Conservation (phyloP, 2,113 vertebrate genomes). For the Galemys pyrenaicus region DNA sequence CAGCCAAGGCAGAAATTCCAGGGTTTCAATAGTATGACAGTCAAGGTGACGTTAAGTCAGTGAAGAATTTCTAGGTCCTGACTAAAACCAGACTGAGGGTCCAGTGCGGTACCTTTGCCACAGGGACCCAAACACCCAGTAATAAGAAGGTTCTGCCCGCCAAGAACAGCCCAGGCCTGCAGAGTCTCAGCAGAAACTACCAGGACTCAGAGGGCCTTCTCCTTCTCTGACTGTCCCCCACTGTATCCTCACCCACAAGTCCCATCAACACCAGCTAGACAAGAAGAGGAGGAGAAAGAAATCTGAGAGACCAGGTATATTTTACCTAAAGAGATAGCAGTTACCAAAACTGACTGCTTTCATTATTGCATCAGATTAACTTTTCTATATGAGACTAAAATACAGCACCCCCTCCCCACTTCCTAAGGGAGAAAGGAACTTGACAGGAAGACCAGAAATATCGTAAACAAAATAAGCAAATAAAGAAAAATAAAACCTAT, state of each 20-base stretch:
- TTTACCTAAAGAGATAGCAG: not conserved
- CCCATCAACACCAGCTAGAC: not conserved
- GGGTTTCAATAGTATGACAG: not conserved
- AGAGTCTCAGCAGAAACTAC: not conserved
- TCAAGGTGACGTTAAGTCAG: not conserved
- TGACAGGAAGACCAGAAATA: not conserved
- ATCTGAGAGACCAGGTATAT: not conserved
- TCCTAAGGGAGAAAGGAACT: not conserved
- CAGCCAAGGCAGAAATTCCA: not conserved
- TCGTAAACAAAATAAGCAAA: not conserved
- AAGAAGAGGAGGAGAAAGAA: not conserved
- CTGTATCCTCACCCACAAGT: not conserved
- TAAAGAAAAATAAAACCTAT: not conserved
- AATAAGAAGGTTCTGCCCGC: not conserved
- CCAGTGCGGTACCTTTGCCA: not conserved
- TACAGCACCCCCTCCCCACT: not conserved
- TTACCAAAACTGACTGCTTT: not conserved
- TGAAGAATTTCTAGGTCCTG: not conserved
- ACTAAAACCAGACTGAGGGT: not conserved
- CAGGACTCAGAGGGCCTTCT: not conserved
- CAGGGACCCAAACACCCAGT: not conserved
- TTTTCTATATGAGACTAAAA: slow-evolving; percentile 9
- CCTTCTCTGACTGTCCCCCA: not conserved
- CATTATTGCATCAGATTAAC: not conserved
- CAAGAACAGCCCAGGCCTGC: not conserved